Conservation (phyloP, 1,140 invertebrate species). For the Diachasmimorpha longicaudata region DNA sequence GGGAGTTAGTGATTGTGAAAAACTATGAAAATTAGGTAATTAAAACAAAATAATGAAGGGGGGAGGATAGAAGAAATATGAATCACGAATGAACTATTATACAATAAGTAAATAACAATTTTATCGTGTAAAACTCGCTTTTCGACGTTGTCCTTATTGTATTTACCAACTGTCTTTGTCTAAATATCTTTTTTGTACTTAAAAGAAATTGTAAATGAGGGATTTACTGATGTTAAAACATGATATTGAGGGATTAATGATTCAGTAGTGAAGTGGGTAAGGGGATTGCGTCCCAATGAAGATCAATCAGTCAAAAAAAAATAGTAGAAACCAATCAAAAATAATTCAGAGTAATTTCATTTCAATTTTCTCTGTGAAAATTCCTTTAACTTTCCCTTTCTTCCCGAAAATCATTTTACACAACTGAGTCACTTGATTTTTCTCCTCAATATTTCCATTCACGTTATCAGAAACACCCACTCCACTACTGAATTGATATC, state of each 20-base stretch:
- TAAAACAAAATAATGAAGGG: slow-evolving; percentile 12
- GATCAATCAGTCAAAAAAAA: no score
- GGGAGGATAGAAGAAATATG: slow-evolving; percentile 19
- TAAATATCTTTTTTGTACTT: slow-evolving; percentile 34
- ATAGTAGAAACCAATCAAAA: no score
- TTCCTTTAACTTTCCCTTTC: no score
- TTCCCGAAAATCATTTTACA: no score
- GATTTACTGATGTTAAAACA: slow-evolving; percentile 13
- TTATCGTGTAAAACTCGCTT: slow-evolving; percentile 31
- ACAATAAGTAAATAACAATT: slow-evolving; percentile 27
- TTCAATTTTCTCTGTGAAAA: no score
- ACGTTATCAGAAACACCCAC: background rate
- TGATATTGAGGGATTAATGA: slow-evolving; percentile 7
- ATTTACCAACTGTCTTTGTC: slow-evolving; percentile 30
- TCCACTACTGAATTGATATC: slow-evolving; percentile 4
- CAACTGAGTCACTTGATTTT: background rate
- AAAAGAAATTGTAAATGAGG: background rate
- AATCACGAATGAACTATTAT: slow-evolving; percentile 22
- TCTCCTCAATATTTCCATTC: background rate
- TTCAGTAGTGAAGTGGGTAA: background rate
- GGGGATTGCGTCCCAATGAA: no score
- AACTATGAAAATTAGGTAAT: slow-evolving; percentile 16
- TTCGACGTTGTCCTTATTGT: slow-evolving; percentile 34
- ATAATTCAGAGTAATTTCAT: no score
- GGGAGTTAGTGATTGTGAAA: slow-evolving; percentile 13